Evolutionary conservation across 2,797 vertebrate species (phyloP), one percentile per base, ranked within the genome.

Genomic region (Eidolon dupreanum): DNA sequence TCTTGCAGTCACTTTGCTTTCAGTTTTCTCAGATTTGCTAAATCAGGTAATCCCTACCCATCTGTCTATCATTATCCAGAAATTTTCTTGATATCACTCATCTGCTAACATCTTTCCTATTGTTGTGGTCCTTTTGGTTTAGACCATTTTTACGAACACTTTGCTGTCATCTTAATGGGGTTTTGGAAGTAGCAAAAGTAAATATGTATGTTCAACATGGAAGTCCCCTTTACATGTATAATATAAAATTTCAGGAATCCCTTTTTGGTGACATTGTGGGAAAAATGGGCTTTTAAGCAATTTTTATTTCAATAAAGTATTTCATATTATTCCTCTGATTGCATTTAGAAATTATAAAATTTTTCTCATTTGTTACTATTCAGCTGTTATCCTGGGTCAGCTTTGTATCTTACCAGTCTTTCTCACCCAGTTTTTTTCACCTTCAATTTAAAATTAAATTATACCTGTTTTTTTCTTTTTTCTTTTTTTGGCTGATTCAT

Each of bases 311-410:
- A 71, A 12, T 65, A 38, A 92, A 79, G 3, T 55, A 75, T 59
- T 90, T 77, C 19, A 41, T 43, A 12, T 22, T 78, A 17, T 77
- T 65, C 6, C 6, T 65, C 26, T 92, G 43, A 84, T 0, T 82
- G 3, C 1, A 46, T 86, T 95, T 88, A 77, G n/a, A 73, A 96
- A 57, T 70, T 16, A 24, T 82, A 43, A 88, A 22, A 46, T 87
- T 92, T 96, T 84, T 68, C 36, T 93, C 61, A 68, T 90, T 77
- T 84, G 19, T 84, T 96, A 61, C 55, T 82, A 2, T 81, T 88
- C 43, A 74, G 3, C 36, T 92, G 20, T 82, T 77, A 86, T 65
- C 19, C 61, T 73, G 38, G 6, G 24, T 87, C 17, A 92, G 75
- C 28, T 55, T 88, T 28, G 26, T 83, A 41, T 75, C 38, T 70